phyloP scores from a whole-genome alignment of 2,797 vertebrate species.

The Neosilurus mollespiculum region DNA sequence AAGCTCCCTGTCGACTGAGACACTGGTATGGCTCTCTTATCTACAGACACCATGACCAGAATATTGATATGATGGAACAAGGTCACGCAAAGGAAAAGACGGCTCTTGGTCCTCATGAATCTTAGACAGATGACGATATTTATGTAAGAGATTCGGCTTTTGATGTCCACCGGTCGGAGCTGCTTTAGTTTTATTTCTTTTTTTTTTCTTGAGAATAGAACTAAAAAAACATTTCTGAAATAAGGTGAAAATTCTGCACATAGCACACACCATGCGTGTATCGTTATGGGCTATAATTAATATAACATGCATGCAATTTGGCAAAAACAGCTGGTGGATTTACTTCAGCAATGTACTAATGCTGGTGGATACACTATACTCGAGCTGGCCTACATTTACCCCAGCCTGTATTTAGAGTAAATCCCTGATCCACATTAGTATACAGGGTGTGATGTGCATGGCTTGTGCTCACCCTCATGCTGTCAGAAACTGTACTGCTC shows the following conservation, averaged over 20 bases:
- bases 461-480: constrained; percentile 16
- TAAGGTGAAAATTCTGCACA: neutral
- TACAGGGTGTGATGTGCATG: constrained; percentile 25
- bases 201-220: neutral
- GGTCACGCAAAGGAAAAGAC: constrained; percentile 35
- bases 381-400: constrained; percentile 6
- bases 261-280: neutral
- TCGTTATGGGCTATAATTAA: neutral
- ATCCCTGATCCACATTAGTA: constrained; percentile 6
- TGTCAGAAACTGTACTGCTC: constrained; percentile 43
- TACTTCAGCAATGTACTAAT: neutral
- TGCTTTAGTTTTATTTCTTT: neutral
- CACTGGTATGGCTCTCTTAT: constrained; percentile 45
- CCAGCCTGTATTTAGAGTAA: constrained; percentile 11
- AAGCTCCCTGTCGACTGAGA: constrained; percentile 48
- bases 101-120: constrained; percentile 10
- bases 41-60: constrained; percentile 47
- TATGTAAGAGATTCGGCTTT: constrained; percentile 15
- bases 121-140: constrained; percentile 7
- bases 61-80: constrained; percentile 51
- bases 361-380: neutral
- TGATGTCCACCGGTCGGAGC: neutral
- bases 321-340: neutral
- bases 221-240: neutral
- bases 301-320: neutral